Percentiles rank a stretch among this genome's conserved stretches.
phyloP scores from a whole-genome alignment of 2,113 vertebrate genomes.

The Willisornis vidua region DNA sequence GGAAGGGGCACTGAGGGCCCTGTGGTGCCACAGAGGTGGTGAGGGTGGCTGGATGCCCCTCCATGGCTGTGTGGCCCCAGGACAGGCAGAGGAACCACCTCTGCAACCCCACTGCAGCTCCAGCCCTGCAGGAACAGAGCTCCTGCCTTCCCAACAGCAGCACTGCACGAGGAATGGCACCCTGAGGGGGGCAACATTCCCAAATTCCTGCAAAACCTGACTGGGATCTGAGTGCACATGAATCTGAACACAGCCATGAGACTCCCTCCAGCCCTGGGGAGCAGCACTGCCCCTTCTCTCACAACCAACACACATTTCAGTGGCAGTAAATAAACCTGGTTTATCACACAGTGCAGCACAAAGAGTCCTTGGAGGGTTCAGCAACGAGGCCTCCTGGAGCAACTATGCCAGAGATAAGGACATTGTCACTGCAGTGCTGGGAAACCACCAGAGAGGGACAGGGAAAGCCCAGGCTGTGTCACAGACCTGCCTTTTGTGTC shows the following conservation, averaged over 20 bases:
- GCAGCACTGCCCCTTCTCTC: neutral
- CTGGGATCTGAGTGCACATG: neutral
- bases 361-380: neutral
- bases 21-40: accelerated
- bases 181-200: accelerated
- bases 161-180: accelerated
- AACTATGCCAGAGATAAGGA: neutral
- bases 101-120: neutral
- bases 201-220: neutral
- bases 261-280: neutral
- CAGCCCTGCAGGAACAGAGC: neutral
- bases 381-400: neutral
- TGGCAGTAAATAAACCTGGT: neutral
- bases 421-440: neutral
- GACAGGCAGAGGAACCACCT: too few species aligned
- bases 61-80: accelerated
- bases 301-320: neutral
- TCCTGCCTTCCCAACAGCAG: neutral
- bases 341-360: neutral
- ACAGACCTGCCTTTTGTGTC: neutral
- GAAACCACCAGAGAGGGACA: neutral
- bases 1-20: neutral
- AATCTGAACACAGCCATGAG: neutral
- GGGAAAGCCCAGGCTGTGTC: neutral
- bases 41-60: neutral